Evolutionary conservation across 2,113 vertebrate genomes (phyloP), one percentile per base, ranked within the genome.

Genomic region (Girardinichthys multiradiatus): DNA sequence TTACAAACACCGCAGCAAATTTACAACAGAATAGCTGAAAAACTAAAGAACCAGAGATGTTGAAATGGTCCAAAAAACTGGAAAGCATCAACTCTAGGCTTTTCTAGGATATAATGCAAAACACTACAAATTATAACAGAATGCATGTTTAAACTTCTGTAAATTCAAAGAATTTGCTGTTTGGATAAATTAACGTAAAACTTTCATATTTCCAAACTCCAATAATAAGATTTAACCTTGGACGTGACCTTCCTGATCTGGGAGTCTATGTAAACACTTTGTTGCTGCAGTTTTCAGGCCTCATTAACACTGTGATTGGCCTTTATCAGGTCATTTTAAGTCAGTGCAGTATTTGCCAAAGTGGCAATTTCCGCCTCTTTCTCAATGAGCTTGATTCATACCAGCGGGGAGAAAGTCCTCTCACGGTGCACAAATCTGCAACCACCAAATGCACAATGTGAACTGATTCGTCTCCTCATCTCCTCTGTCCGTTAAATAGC

Each of bases 401-500:
- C 3, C 81, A 84, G 78, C 54, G 1, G 74, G 61, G 71, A 70
- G 70, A 37, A n/a, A 0, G 6, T 70, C 28, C n/a, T 48, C 68
- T 71, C 45, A 0, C 54, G 0, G 31, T 2, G 42, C 42, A 19
- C 42, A 45, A 45, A 45, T 17, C 42, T 45, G 59, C 28, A 2
- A 29, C 78, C 21, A 71, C 71, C 84, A 87, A 86, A 82, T 66
- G 81, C 76, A 82, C 86, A 89, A 87, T 87, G 76, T 74, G 70
- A 82, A 74, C 80, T 79, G 83, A 87, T 84, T 82, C 42, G 51
- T 72, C 73, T 79, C 61, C 72, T 84, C 68, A 81, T 72, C 79
- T 30, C 31, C 30, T 13, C 69, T 57, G 76, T 57, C 73, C 70
- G 45, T 86, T 87, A 85, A 88, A 87, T 57, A 39, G 65, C 31